Evolutionary conservation across 2,888 invertebrate genomes (phyloP), one percentile per base, ranked within the genome.

Genomic region (Drosophila subsilvestris): DNA sequence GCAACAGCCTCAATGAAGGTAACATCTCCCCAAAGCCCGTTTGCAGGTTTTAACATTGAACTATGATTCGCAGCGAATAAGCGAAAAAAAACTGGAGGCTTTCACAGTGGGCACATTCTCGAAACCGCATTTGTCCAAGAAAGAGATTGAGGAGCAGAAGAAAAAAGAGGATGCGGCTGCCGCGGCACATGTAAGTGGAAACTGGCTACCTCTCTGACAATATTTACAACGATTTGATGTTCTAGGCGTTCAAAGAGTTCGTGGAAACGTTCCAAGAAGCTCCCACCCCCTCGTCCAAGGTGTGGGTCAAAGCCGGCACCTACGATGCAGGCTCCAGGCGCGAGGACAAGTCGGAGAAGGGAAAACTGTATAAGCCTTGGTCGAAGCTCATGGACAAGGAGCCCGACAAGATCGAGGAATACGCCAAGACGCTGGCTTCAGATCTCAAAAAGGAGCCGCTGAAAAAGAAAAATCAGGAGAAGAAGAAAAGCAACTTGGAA

Each of bases 261-360:
- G 97, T 99, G 48, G 98, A 98, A 80, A 98, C 98, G 8, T 99
- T 99, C 93, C 97, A 98, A 94, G 98, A 98, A 81, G 94, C 95
- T 0, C 96, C 96, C 0, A 94, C 95, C 58, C 94, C 94, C 82
- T 95, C 96, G 17, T 95, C 96, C 5, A 99, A 98, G 93, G 96
- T 98, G 48, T 99, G 99, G 98, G 97, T 99, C 7, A 98, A 99
- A 93, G 99, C 99, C 63, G 99, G 98, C 59, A 97, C 98, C 1
- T 99, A 99, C 88, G 98, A 98, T 95, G 97, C 98, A 55, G 98
- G 98, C 27, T 96, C 97, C 74, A 94, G 97, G 93, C 96, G 97
- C 93, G 98, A 98, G 93, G 97, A 98, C 89, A 95, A 95, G 1
- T 95, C 95, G 67, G 98, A 98, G 78, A 96, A 96, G 80, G 98